Evolutionary conservation across 2,888 invertebrate species (phyloP), one percentile per base, ranked within the genome.

Genomic region (Beris morrisii): DNA sequence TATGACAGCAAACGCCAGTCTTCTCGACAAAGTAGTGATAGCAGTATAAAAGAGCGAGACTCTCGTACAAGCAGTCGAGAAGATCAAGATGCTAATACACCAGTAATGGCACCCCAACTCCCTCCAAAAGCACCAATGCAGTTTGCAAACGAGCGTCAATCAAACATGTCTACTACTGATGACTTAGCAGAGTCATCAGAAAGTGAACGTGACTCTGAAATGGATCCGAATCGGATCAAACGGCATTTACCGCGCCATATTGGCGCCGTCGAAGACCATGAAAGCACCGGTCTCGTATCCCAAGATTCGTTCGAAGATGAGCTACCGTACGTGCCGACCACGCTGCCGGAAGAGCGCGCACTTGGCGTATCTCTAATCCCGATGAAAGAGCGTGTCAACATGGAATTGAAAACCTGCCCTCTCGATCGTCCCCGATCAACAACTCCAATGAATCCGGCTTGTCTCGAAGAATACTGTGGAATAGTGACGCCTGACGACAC

Each of bases 251-350:
- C 86, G 15, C 86, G 85, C 71, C 86, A 86, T 64, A 85, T 79
- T 22, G 76, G 78, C 65, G 71, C 74, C 4, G 77, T 84, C 28
- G 84, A 85, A 71, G 88, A 88, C 73, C 82, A 87, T 56, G 93
- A 93, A 78, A 85, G 90, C 70, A 88, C 89, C 71, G 87, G 88
- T 2, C 83, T 94, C 52, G 92, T 93, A 54, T 83, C 88, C 67
- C 88, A 92, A 76, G 92, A 93, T 76, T 93, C 93, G 46, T 90
- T 92, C 75, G 93, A 93, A 74, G 90, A 90, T 73, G 92, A 92
- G 80, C 83, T 94, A 75, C 94, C 94, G 2, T 93, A 92, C 78
- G 87, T 94, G 75, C 93, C 94, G 66, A 93, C 94, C n/a, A 94
- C 93, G 64, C 82, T 94, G 75, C 94, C 94, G 22, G 85, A 88